Evolutionary conservation across 1,140 invertebrate species (phyloP), one percentile per base, ranked within the genome.

Genomic region (Pseudomyrmex gracilis): DNA sequence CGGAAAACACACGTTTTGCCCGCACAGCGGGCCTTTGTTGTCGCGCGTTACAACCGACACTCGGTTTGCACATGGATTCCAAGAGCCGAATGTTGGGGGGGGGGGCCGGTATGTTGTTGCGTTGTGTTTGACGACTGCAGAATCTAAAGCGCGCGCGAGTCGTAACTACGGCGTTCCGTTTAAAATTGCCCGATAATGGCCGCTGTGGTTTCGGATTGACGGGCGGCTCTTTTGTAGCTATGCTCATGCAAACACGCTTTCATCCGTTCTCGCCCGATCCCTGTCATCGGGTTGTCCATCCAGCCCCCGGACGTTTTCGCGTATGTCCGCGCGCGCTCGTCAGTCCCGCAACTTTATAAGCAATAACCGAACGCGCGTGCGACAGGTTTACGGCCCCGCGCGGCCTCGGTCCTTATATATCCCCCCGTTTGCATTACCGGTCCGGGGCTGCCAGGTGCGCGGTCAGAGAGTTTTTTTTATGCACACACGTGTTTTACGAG

Each of bases 331-430:
- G 66, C 73, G 66, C 73, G 34, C 73, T 85, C 73, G 83, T 88
- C 86, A 84, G 73, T 82, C 82, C 83, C 77, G 70, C 71, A 78
- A 90, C 77, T 90, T 90, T 89, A 88, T 85, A 85, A 89, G 89
- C 90, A 86, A 89, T 91, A 91, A 90, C 88, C 80, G 22, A 89
- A 86, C 82, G 74, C 53, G 66, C 17, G 55, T 53, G 45, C 53
- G 80, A 74, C 74, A 64, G 71, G 80, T 89, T 90, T 84, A 87
- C 70, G 83, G 61, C 45, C 58, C 4, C 67, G 45, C 47, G 22
- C 70, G 34, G 34, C 34, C 74, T 60, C 60, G 64, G 51, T 82
- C 71, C 66, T 80, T 78, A 24, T n/a, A n/a, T n/a, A n/a, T n/a
- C n/a, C n/a, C 13, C 45, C 45, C 51, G 34, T 64, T 88, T 60